Base-by-base conservation (phyloP, 2,888 invertebrate species). In the Pseudanteris insignis region DNA sequence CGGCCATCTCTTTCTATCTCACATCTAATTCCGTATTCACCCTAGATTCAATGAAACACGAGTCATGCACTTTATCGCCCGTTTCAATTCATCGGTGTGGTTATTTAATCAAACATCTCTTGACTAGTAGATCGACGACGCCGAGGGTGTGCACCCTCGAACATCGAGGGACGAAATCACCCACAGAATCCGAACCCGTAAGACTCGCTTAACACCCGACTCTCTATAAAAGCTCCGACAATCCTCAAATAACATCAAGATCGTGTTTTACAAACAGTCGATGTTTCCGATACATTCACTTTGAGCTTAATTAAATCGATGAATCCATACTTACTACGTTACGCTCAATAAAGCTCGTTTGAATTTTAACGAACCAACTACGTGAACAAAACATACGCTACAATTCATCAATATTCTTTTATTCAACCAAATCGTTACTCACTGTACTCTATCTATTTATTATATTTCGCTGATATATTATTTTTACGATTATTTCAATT, bases 61-160 rank as follows among this genome's bases (percentile, higher is more conserved):
- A 79, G 76, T 79, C 78, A 78, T 73, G 72, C 73, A 76, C 75
- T 78, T 77, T 75, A 76, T 76, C 76, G 74, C 68, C 72, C 64
- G 68, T 75, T 79, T 79, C 77, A 78, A 79, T 79, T 79, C 76
- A 77, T 77, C 71, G 76, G 65, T 76, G 79, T 64, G 79, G 79
- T 79, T 79, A 78, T 79, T 79, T 79, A 78, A 79, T 79, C 78
- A 79, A 79, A 79, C 76, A 77, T 75, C 71, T 72, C 72, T 50
- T 65, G 44, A 60, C 66, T 65, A 68, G 63, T 58, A 50, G 59
- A 48, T 57, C 50, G 47, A 50, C 60, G 55, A 58, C 68, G 46
- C 63, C 61, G 34, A 64, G 72, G 70, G 69, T 70, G 67, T 67
- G 64, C 66, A 69, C 70, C 68, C 65, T 67, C 64, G 59, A 40